phyloP scores from a whole-genome alignment of 1,140 invertebrate genomes.

The Lerema accius region DNA sequence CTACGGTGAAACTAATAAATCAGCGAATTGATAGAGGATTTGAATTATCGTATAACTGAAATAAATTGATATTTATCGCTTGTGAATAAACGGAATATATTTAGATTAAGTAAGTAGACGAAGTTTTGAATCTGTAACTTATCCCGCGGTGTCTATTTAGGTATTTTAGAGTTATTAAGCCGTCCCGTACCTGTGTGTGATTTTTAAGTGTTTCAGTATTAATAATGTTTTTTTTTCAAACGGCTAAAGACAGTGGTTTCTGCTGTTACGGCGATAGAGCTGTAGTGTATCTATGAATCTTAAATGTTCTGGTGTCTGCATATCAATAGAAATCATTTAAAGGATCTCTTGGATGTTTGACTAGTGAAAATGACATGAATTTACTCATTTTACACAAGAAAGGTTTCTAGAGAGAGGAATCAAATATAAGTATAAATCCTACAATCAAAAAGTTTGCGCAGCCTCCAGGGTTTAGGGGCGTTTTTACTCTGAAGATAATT shows the following conservation, averaged over 20 bases:
- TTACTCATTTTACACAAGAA: too few species aligned
- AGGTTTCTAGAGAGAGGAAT: too few species aligned
- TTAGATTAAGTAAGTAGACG: slow-evolving; percentile 15
- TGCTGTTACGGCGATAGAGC: neutral
- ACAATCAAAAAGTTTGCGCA: too few species aligned
- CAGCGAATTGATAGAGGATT: slow-evolving; percentile 71
- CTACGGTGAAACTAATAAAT: slow-evolving; percentile 58
- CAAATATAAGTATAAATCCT: too few species aligned
- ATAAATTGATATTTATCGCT: slow-evolving; percentile 30
- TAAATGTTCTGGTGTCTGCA: too few species aligned
- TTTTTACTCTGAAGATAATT: too few species aligned
- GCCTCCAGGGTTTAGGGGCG: too few species aligned
- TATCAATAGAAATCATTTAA: too few species aligned
- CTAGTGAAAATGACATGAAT: too few species aligned
- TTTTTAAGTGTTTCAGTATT: neutral
- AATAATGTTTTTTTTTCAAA: neutral
- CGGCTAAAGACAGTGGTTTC: neutral
- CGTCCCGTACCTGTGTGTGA: slow-evolving; percentile 16
- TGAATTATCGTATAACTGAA: slow-evolving; percentile 39
- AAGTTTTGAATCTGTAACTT: slow-evolving; percentile 1
- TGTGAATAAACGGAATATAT: slow-evolving; percentile 17
- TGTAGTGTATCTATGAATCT: too few species aligned
- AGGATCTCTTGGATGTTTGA: too few species aligned
- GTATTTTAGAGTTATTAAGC: slow-evolving; percentile 23
- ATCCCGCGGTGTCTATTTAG: slow-evolving; percentile 6